A percentile compares a stretch with the other conserved stretches of the same genome.
Evolutionary conservation across 2,797 vertebrate genomes (phyloP).

Genomic region (Pogoniulus pusillus): DNA sequence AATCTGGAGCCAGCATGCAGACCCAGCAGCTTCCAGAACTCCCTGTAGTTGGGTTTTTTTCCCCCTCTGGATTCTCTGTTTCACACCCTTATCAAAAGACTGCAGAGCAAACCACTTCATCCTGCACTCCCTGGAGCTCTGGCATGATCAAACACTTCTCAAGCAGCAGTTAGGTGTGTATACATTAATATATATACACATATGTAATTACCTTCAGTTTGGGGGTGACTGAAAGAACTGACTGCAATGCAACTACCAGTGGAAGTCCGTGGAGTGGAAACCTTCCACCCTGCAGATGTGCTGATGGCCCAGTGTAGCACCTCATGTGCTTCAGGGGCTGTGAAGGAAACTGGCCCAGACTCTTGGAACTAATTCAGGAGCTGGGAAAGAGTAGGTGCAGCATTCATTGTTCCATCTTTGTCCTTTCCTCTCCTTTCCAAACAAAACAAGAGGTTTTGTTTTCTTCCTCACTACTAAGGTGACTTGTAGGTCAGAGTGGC

Average conservation of each 20-base stretch:
- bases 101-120: neutral
- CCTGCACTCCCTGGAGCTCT: neutral
- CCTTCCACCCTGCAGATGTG: neutral
- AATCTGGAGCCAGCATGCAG: constrained; percentile 36
- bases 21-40: constrained; percentile 4
- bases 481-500: neutral
- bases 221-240: neutral
- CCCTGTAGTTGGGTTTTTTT: neutral
- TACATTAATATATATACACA: neutral
- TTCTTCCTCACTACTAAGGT: neutral
- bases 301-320: neutral
- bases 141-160: neutral
- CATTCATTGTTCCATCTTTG: neutral
- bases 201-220: neutral
- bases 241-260: neutral
- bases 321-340: neutral
- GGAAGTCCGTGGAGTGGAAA: neutral
- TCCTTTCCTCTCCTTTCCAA: neutral
- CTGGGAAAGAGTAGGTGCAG: neutral
- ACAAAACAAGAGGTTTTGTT: neutral
- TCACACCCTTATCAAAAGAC: neutral
- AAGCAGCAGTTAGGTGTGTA: neutral
- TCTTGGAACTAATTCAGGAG: neutral
- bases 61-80: neutral
- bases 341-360: neutral